These are phyloP conservation scores for Xiphias gladius DNA, from an alignment of 2,113 vertebrate species.

Conservation along the genomic window DNA sequence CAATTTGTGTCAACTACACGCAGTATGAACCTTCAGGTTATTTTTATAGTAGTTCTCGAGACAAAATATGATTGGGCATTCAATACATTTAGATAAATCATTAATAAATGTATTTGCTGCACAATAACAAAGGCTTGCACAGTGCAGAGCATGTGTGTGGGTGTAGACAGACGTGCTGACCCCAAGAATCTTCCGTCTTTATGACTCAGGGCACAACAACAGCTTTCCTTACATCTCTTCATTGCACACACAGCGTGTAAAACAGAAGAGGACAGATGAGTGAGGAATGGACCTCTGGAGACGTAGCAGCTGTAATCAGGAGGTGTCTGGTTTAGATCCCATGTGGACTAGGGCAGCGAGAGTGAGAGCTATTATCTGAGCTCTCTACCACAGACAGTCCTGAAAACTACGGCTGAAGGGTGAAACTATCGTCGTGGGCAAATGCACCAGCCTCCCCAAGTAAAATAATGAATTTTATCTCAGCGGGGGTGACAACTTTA, in stretches of 20 bases:
- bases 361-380: slow-evolving; percentile 56
- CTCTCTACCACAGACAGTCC: slow-evolving; percentile 38
- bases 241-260: slow-evolving; percentile 15
- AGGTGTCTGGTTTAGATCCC: slow-evolving; percentile 61
- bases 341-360: slow-evolving; percentile 43
- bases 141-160: not conserved
- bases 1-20: not conserved
- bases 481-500: slow-evolving; percentile 28
- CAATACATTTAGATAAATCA: not conserved
- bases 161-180: slow-evolving; percentile 13
- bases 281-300: slow-evolving; percentile 53
- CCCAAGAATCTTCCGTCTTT: slow-evolving; percentile 16
- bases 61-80: not conserved
- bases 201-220: slow-evolving; percentile 49
- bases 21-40: not conserved
- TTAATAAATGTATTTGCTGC: not conserved
- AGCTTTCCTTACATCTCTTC: slow-evolving; percentile 39
- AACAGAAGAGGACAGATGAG: slow-evolving; percentile 59
- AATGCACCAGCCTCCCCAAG: slow-evolving; percentile 38
- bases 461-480: slow-evolving; percentile 51
- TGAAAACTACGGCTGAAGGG: slow-evolving; percentile 40
- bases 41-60: too few relatives aligned
- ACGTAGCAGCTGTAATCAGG: slow-evolving; percentile 56
- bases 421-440: slow-evolving; percentile 35
- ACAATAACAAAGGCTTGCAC: not conserved